Evolutionary conservation across 2,888 invertebrate species (phyloP).

Genomic region (Machimus atricapillus): DNA sequence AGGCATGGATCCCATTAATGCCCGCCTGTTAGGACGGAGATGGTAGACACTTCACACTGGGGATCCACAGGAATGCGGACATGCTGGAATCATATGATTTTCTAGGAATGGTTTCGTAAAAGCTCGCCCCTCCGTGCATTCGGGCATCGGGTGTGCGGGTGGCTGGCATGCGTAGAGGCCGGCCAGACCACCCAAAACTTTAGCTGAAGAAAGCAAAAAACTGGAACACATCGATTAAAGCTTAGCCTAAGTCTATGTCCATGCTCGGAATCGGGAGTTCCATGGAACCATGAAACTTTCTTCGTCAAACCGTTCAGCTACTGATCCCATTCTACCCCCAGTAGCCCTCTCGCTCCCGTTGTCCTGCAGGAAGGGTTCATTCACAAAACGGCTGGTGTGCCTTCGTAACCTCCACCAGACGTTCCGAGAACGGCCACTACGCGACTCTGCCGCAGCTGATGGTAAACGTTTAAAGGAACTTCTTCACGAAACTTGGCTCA

Average conservation of each 20-base stretch:
- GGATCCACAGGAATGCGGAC: conserved; percentile 43
- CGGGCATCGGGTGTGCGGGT: not conserved
- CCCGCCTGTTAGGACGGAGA: not conserved
- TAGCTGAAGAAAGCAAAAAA: conserved; percentile 37
- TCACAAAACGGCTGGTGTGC: not conserved
- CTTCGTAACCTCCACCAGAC: not conserved
- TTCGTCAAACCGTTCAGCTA: conserved; percentile 6
- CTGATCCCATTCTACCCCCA: not conserved
- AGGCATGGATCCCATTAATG: not conserved
- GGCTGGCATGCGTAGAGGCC: conserved; percentile 27
- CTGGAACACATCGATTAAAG: conserved; percentile 38
- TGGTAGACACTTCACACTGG: conserved; percentile 39
- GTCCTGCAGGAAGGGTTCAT: conserved; percentile 8
- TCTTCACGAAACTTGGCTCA: conserved; percentile 3
- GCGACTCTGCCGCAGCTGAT: not conserved
- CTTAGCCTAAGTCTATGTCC: not conserved
- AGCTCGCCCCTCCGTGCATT: not conserved
- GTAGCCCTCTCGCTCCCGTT: not conserved
- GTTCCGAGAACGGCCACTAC: not conserved
- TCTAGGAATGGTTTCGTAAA: conserved; percentile 23
- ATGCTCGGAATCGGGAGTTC: conserved; percentile 2
- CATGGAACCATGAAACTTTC: not conserved
- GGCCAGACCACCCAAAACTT: conserved; percentile 22
- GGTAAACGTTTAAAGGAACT: not conserved
- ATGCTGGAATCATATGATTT: conserved; percentile 46